phyloP scores from a whole-genome alignment of 2,797 vertebrate genomes.

The Echeneis naucrates region DNA sequence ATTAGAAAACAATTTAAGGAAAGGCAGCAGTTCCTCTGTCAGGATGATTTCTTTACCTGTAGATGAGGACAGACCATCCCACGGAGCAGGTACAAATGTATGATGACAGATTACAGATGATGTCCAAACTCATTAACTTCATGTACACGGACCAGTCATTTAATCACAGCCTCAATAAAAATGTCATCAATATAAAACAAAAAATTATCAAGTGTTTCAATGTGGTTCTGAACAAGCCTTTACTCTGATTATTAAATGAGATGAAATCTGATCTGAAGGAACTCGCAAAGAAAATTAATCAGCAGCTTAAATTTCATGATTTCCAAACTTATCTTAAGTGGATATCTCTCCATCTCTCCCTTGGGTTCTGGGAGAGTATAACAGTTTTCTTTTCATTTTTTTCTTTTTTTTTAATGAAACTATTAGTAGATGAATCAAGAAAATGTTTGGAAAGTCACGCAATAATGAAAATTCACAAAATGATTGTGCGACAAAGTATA shows the following conservation, averaged over 20 bases:
- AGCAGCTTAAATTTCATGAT: background rate
- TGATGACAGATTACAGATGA: background rate
- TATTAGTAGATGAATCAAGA: background rate
- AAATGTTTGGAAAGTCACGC: background rate
- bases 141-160: background rate
- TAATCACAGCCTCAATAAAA: background rate
- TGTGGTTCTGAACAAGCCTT: background rate
- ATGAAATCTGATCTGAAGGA: background rate
- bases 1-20: slow-evolving; percentile 30
- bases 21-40: slow-evolving; percentile 7
- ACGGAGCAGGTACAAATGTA: background rate
- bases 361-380: background rate
- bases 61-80: background rate
- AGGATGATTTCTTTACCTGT: slow-evolving; percentile 6
- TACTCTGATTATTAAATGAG: background rate
- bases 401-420: too few relatives aligned
- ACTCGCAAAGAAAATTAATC: background rate
- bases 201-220: background rate
- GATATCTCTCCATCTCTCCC: background rate
- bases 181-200: background rate
- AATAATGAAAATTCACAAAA: background rate
- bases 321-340: background rate
- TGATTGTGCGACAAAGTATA: background rate
- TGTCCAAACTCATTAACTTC: background rate
- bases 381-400: too few relatives aligned